Evolutionary conservation across 2,797 vertebrate genomes (phyloP).

Genomic region (Syncerus caffer): DNA sequence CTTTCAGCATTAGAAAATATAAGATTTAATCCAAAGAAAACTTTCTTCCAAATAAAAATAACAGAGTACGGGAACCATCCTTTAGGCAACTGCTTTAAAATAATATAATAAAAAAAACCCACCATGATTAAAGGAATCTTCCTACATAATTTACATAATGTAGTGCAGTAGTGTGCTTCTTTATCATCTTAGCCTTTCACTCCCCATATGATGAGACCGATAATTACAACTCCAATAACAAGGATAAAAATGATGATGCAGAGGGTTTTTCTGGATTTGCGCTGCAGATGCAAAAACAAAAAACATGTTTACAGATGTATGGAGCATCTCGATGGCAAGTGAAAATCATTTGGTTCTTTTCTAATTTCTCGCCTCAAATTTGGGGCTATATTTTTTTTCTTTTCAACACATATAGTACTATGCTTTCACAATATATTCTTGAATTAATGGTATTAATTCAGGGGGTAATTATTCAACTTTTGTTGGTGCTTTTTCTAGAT

Average conservation of each 20-base stretch:
- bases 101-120: constrained; percentile 45
- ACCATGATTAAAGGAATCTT: constrained; percentile 38
- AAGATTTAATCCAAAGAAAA: constrained; percentile 66
- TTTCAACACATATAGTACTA: constrained; percentile 24
- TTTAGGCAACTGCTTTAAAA: constrained; percentile 74
- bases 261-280: constrained; percentile 93
- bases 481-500: neutral
- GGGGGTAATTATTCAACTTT: neutral
- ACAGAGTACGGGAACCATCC: constrained; percentile 67
- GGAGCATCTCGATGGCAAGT: neutral
- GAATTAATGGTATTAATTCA: neutral
- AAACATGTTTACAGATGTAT: neutral
- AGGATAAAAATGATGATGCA: constrained; percentile 90
- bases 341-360: neutral
- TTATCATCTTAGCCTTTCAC: neutral
- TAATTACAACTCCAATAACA: constrained; percentile 78
- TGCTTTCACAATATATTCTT: constrained; percentile 7
- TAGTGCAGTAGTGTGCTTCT: neutral
- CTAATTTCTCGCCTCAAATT: neutral
- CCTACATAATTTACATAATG: constrained; percentile 61
- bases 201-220: constrained; percentile 87
- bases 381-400: neutral
- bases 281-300: constrained; percentile 81
- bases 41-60: constrained; percentile 48
- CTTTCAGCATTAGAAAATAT: constrained; percentile 62